A percentile compares a stretch with the other conserved stretches of the same genome.
Conservation (phyloP, 2,888 invertebrate genomes). For the Dione vanillae region DNA sequence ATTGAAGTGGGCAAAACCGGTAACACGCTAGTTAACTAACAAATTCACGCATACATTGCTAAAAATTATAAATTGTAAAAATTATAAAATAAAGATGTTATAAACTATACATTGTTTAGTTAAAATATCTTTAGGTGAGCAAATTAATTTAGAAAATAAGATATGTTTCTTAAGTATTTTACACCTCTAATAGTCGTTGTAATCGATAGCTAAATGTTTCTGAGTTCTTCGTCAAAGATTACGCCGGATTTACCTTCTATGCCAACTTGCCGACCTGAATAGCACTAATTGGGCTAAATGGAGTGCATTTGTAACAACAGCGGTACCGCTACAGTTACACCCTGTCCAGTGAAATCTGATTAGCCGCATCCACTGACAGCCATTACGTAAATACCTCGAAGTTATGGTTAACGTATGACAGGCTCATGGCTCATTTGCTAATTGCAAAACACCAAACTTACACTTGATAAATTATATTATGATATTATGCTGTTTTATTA, state of each 20-base stretch:
- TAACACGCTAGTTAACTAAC: too few species aligned
- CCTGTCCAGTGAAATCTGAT: constrained; percentile 27
- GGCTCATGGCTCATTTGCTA: constrained; percentile 20
- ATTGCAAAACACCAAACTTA: background rate
- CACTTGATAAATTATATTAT: background rate
- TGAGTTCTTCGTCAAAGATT: background rate
- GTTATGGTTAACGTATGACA: constrained; percentile 15
- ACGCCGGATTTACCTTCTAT: background rate
- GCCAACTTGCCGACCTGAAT: constrained; percentile 20
- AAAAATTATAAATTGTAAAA: too few species aligned
- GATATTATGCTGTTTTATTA: background rate
- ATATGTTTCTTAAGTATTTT: too few species aligned
- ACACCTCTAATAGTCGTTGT: background rate
- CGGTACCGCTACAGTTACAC: constrained; percentile 26
- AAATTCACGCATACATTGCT: too few species aligned
- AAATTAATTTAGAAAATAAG: too few species aligned
- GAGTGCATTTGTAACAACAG: constrained; percentile 27
- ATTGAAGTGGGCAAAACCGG: too few species aligned
- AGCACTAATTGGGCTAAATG: constrained; percentile 27
- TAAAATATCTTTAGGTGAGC: too few species aligned
- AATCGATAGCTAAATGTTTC: background rate
- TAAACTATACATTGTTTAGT: too few species aligned
- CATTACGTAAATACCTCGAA: constrained; percentile 23
- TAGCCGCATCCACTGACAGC: constrained; percentile 27
- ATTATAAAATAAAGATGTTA: too few species aligned